These are phyloP conservation scores for Thamnaconus septentrionalis DNA, from an alignment of 2,113 vertebrate species.

Conservation along the genomic window DNA sequence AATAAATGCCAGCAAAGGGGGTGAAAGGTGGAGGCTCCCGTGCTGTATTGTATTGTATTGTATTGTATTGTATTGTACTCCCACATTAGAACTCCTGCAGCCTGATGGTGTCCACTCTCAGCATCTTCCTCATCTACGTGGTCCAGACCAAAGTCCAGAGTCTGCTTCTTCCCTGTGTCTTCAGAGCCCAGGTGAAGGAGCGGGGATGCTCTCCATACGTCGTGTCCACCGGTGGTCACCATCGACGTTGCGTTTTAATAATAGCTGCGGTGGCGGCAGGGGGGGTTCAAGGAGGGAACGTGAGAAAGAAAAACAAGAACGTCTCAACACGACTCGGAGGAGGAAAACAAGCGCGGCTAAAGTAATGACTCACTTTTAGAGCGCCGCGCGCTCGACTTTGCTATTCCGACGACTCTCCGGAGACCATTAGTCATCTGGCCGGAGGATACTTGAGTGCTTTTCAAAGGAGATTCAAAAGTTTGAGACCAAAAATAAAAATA, in stretches of 20 bases:
- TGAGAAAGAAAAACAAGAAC: conserved; percentile 7
- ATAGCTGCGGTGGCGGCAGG: no score
- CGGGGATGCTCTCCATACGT: no score
- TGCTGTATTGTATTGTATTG: not conserved
- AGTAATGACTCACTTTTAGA: conserved; percentile 28
- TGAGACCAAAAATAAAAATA: not conserved
- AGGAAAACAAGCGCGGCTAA: conserved; percentile 22
- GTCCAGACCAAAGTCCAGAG: no score
- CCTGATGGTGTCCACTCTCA: no score
- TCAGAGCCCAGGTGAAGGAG: no score
- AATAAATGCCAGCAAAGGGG: not conserved
- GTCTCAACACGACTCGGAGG: conserved; percentile 16
- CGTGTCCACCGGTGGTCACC: no score
- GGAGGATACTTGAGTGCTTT: conserved; percentile 17
- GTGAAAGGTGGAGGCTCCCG: not conserved
- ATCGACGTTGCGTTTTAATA: no score
- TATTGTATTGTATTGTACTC: no score
- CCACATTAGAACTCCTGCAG: no score
- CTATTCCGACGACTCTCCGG: conserved; percentile 11
- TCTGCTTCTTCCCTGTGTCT: no score
- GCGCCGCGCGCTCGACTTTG: conserved; percentile 19
- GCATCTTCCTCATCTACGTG: no score
- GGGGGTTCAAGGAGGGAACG: not conserved
- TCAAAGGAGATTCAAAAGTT: conserved; percentile 3
- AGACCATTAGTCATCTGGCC: conserved; percentile 47